Conservation (phyloP, 2,888 invertebrate species). For the Ochropacha duplaris region DNA sequence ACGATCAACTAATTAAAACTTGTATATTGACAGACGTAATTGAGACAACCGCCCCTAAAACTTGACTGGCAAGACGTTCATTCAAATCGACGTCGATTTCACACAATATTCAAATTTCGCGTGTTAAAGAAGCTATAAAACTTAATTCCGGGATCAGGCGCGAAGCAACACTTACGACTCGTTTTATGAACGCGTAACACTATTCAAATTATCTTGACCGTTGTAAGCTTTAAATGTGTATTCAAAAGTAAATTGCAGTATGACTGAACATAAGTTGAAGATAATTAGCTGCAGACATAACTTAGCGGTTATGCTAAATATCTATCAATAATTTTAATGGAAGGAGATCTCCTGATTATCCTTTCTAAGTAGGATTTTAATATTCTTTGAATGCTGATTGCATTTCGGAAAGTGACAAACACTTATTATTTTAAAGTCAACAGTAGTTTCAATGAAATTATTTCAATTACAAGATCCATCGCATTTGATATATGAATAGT, state of each 20-base stretch:
- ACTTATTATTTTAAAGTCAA: too few relatives aligned
- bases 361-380: too few relatives aligned
- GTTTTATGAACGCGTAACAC: slow-evolving; percentile 37
- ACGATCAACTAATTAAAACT: slow-evolving; percentile 11
- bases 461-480: too few relatives aligned
- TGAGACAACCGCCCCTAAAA: slow-evolving; percentile 18
- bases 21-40: slow-evolving; percentile 22
- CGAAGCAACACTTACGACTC: slow-evolving; percentile 53
- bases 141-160: slow-evolving; percentile 51
- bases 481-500: too few relatives aligned
- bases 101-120: slow-evolving; percentile 57
- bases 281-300: slow-evolving; percentile 11
- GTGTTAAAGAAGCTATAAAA: slow-evolving; percentile 62
- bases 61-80: slow-evolving; percentile 24
- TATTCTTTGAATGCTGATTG: too few relatives aligned
- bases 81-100: slow-evolving; percentile 39
- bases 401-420: too few relatives aligned
- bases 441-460: too few relatives aligned
- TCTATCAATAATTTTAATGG: neutral
- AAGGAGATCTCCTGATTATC: neutral
- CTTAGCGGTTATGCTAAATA: neutral
- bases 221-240: slow-evolving; percentile 39
- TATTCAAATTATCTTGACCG: slow-evolving; percentile 49
- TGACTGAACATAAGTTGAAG: slow-evolving; percentile 36
- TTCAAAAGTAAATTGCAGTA: slow-evolving; percentile 37